Evolutionary conservation across 2,113 vertebrate species (phyloP), one percentile per base, ranked within the genome.

Genomic region (Trematomus loennbergii): DNA sequence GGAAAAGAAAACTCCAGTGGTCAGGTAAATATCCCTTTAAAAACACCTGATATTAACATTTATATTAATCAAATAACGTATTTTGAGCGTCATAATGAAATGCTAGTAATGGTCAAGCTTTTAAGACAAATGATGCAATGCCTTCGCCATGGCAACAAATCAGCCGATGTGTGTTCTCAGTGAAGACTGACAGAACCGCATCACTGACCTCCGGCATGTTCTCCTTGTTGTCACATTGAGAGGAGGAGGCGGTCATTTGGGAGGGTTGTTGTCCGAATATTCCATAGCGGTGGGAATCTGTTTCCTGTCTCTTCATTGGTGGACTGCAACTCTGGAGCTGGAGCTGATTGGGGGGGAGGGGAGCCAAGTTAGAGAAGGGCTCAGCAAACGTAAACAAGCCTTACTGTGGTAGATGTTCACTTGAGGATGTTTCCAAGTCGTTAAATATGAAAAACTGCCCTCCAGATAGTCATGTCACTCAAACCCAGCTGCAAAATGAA

Each of bases 291-390:
- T 91, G 80, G 0, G 94, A 89, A 29, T 96, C 95, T 0, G 86
- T 87, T 50, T 95, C 92, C 80, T 88, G 96, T 71, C 95, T 94
- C 83, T 96, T 98, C 74, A 97, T 88, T 12, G 95, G 93, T 0
- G 97, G 97, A 22, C 98, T 99, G 75, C 83, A 95, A 0, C 96
- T 94, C 78, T 97, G 89, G 36, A 98, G 92, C 79, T 90, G 97
- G 83, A 96, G 93, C 97, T 97, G 12, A 43, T 0, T 85, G 53
- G 12, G 49, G 55, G 12, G 22, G 16, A 15, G 36, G 57, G 15
- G 15, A 0, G 9, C 0, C 3, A 3, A 40, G 52, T 78, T 16
- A 71, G 49, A 6, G 25, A 18, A 50, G 29, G 1, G 1, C 3
- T 54, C 12, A 3, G 62, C 17, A 9, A 22, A 49, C 5, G 7